These are phyloP conservation scores for Rhinichthys osculus DNA, from an alignment of 2,797 vertebrate genomes.

Conservation along the genomic window DNA sequence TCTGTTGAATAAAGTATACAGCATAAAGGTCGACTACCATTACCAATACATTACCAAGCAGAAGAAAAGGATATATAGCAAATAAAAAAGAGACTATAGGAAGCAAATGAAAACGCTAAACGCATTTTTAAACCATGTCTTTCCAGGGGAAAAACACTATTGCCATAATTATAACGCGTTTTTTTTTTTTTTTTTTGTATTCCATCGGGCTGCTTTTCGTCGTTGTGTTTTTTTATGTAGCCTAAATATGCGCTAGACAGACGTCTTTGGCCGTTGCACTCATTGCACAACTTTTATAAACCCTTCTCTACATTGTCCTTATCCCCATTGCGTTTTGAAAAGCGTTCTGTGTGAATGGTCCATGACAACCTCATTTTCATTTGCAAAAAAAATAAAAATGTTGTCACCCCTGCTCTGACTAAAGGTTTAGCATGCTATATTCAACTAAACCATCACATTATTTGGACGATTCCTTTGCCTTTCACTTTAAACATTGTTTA, in stretches of 20 bases:
- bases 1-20: background rate
- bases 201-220: background rate
- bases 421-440: background rate
- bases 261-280: background rate
- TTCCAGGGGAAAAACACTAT: too few relatives aligned
- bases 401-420: background rate
- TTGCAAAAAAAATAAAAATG: background rate
- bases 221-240: background rate
- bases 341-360: background rate
- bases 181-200: background rate
- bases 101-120: background rate
- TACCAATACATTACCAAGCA: too few relatives aligned
- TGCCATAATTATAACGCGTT: background rate
- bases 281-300: background rate
- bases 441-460: background rate
- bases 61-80: background rate
- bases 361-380: background rate
- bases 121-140: background rate
- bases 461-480: background rate
- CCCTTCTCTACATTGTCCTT: background rate
- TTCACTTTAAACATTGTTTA: background rate
- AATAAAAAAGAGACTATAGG: background rate
- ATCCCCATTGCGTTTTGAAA: background rate
- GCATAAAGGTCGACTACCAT: background rate
- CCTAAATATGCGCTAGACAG: background rate